Base-by-base conservation (phyloP, 2,888 invertebrate species). In the Aleiodes alternator region DNA sequence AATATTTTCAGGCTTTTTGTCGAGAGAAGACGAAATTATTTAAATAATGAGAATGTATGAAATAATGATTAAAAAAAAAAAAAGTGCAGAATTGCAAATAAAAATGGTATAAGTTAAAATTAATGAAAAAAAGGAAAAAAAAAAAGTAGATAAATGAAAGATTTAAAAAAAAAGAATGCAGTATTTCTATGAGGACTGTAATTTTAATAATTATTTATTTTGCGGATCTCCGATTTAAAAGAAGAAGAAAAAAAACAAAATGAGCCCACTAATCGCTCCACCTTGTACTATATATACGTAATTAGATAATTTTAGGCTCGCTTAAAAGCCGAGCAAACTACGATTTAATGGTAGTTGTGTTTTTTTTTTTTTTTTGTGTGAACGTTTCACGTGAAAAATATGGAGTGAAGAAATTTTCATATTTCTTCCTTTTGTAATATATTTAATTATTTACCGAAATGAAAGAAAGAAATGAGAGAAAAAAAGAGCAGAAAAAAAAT, bases 131-230 rank as follows among this genome's bases (percentile, higher is more conserved):
- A 56, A 53, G 75, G 57, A 56, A 34, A 56, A 53, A 77, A 75
- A 4, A 53, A 77, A 75, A 4, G 38, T 61, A 43, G 43, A 31
- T 69, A 31, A 70, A 31, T 69, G 16, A 70, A 64, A 59, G 50
- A 69, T 34, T 34, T 34, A 70, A 73, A 55, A 76, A 79, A 85
- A 73, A 55, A 76, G 79, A 85, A 82, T 79, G 82, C 88, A 89
- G 88, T 89, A 89, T 89, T 88, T 89, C 87, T 88, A 87, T 88
- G 86, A 87, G 85, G 85, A 86, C 87, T 87, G 86, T 88, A 88
- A 88, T 87, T 82, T 87, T 88, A 87, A 86, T 87, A 82, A 86
- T 88, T 89, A 89, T 89, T 89, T 89, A 89, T 89, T 89, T 89
- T 87, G 86, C 86, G 86, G 87, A 88, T 87, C 87, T 88, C 87